Conservation (phyloP, 2,113 vertebrate genomes). For the Lonchura striata region DNA sequence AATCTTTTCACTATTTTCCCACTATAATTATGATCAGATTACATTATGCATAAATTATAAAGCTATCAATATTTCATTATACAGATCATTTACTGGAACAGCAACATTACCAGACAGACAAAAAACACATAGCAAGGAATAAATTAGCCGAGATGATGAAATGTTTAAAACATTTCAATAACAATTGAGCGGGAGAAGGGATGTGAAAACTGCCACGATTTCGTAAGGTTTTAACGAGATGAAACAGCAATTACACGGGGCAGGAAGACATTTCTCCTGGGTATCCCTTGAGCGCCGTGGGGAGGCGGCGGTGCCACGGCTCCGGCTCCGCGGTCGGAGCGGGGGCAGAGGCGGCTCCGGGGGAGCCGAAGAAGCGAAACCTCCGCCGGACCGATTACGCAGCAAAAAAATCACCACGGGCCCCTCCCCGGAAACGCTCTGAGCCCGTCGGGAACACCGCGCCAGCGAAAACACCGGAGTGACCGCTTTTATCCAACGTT, state of each 20-base stretch:
- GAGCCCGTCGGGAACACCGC: neutral
- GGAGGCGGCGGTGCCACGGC: neutral
- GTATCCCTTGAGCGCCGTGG: accelerated
- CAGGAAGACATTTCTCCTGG: accelerated
- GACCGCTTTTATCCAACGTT: too few relatives aligned
- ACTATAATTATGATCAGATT: neutral
- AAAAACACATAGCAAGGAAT: neutral
- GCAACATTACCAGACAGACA: neutral
- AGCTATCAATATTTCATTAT: neutral
- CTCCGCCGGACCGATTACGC: neutral
- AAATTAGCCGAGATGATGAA: neutral
- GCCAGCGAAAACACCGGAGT: accelerated
- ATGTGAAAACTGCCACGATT: neutral
- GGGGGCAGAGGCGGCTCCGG: neutral
- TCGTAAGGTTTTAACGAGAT: neutral
- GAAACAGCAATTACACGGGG: neutral
- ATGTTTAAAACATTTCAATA: neutral
- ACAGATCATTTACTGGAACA: neutral
- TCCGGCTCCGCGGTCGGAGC: neutral
- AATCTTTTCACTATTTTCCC: neutral
- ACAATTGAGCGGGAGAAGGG: neutral
- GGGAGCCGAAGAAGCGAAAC: neutral
- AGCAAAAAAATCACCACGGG: neutral
- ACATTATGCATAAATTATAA: neutral
- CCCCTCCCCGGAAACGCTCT: neutral